phyloP scores from a whole-genome alignment of 2,113 vertebrate genomes.

The Hippocampus guttulatus region DNA sequence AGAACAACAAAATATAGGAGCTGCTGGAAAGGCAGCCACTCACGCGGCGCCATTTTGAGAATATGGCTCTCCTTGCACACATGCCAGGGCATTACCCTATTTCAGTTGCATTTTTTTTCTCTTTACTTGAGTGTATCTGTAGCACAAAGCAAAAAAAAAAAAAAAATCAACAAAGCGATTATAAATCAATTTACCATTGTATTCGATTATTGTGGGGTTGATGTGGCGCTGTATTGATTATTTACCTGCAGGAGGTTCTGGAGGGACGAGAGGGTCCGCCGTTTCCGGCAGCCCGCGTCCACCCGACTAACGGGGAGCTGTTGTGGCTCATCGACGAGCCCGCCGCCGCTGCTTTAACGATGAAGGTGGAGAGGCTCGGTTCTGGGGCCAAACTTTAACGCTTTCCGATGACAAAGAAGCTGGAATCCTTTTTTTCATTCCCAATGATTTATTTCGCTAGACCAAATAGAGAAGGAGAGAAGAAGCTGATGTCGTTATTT shows the following conservation, averaged over 20 bases:
- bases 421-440: slow-evolving; percentile 18
- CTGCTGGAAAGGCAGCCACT: no score
- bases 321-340: slow-evolving; percentile 87
- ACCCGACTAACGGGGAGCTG: slow-evolving; percentile 76
- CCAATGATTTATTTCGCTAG: not conserved
- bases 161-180: no score
- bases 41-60: no score
- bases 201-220: not conserved
- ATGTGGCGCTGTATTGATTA: slow-evolving; percentile 1
- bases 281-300: slow-evolving; percentile 79
- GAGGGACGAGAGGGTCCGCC: slow-evolving; percentile 72
- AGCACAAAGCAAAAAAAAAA: no score
- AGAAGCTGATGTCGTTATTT: no score
- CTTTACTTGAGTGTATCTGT: no score
- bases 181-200: not conserved
- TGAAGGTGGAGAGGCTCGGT: slow-evolving; percentile 78
- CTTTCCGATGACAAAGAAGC: not conserved
- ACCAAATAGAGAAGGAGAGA: not conserved
- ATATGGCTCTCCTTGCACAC: no score
- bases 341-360: slow-evolving; percentile 75
- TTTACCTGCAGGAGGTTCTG: slow-evolving; percentile 75
- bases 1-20: no score
- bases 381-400: slow-evolving; percentile 65
- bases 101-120: no score
- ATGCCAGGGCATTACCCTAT: no score